Evolutionary conservation across 1,140 invertebrate genomes (phyloP), one percentile per base, ranked within the genome.

Genomic region (Drosophila malerkotliana): DNA sequence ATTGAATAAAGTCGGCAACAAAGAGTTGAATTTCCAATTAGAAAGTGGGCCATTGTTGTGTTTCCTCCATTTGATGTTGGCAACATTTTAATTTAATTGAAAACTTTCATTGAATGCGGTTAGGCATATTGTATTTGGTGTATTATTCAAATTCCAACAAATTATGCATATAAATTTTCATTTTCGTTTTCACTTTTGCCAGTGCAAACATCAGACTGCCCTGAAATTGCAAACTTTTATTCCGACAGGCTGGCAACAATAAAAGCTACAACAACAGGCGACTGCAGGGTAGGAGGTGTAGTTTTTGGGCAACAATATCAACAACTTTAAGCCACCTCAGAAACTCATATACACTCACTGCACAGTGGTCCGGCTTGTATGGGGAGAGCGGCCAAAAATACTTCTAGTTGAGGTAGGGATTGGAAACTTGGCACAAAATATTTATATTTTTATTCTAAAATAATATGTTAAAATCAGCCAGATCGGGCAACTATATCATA

Each of bases 161-260:
- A 74, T 74, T 74, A 74, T 75, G 61, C 53, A 75, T 75, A 54
- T 67, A 55, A 54, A 74, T 75, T 75, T 74, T 64, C 45, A 74
- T 59, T 74, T 67, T 66, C 47, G 74, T 59, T 75, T 75, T 58
- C 59, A 75, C 49, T 75, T 67, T 59, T 41, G 37, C 32, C 28
- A 67, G 73, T 39, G 49, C 61, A 69, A 56, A 69, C 66, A 69
- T 57, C 24, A 62, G 18, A 34, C 28, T 14, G 15, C 15, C 24
- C 45, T 26, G 30, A 32, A 61, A 44, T 24, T 45, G n/a, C 12
- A 73, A 74, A 74, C 53, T 58, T 75, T 75, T 59, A 30, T 48
- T 44, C 15, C 5, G 41, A 14, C 41, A 14, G 30, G 15, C 30
- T 24, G 15, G 55, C 64, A 69, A 52, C 56, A 62, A 73, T 48